A percentile compares a stretch with the other conserved stretches of the same genome.
These are phyloP conservation scores for Ametastegia equiseti DNA, from an alignment of 2,888 invertebrate genomes.

Conservation along the genomic window DNA sequence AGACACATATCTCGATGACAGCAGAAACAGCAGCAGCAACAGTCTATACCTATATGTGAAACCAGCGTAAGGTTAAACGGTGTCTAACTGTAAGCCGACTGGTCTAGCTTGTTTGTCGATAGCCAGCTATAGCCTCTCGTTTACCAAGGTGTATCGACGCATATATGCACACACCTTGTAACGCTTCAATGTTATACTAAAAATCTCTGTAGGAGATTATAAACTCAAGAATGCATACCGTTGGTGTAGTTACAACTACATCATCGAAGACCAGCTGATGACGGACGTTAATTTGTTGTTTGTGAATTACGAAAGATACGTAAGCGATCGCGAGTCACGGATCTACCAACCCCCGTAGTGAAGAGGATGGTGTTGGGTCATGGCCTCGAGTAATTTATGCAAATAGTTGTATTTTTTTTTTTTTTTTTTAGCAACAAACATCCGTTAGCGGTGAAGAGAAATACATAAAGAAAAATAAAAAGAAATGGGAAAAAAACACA, in stretches of 20 bases:
- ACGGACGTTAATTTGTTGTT: constrained; percentile 17
- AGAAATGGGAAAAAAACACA: constrained; percentile 49
- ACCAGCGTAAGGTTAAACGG: constrained; percentile 61
- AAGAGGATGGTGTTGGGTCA: constrained; percentile 20
- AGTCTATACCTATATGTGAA: too few species aligned
- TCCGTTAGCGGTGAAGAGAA: constrained; percentile 32
- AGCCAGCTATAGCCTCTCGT: constrained; percentile 15
- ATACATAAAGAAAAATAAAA: constrained; percentile 22
- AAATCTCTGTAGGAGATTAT: neutral
- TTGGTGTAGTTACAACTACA: too few species aligned
- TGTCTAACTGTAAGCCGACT: constrained; percentile 66
- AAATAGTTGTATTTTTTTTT: constrained; percentile 37
- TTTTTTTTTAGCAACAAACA: constrained; percentile 10
- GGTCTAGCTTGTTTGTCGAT: constrained; percentile 61
- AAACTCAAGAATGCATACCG: neutral
- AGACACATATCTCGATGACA: constrained; percentile 47
- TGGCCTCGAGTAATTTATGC: constrained; percentile 32
- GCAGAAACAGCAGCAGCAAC: too few species aligned
- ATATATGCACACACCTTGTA: neutral
- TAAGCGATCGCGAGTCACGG: neutral
- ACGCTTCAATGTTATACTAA: neutral
- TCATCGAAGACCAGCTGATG: neutral
- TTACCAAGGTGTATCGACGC: constrained; percentile 28
- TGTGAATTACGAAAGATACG: constrained; percentile 1
- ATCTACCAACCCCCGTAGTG: constrained; percentile 7